These are phyloP conservation scores for Rotaria macrura DNA, from an alignment of 2,888 invertebrate genomes.

Conservation along the genomic window DNA sequence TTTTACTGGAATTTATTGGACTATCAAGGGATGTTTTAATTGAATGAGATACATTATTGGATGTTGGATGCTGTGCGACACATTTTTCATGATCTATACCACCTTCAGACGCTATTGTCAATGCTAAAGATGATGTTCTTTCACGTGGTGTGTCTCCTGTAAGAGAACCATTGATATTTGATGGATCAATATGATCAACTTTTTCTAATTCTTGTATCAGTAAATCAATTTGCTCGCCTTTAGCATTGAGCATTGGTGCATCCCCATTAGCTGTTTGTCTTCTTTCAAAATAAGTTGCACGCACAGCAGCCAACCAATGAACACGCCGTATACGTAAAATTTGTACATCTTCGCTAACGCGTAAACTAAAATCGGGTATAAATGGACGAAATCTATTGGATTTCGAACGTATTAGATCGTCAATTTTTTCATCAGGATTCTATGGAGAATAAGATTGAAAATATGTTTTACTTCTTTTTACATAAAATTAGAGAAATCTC, in stretches of 20 bases:
- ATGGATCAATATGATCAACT: neutral
- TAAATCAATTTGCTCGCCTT: neutral
- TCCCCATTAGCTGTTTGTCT: neutral
- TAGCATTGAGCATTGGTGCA: neutral
- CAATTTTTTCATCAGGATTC: neutral
- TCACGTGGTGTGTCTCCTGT: neutral
- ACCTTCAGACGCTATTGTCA: neutral
- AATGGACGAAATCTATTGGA: constrained; percentile 6
- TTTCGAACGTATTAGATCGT: constrained; percentile 10
- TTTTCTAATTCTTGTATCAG: constrained; percentile 16
- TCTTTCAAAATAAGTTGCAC: constrained; percentile 12
- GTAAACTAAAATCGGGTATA: constrained; percentile 32
- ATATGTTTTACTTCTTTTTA: neutral
- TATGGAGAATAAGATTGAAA: neutral
- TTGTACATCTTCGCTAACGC: constrained; percentile 25
- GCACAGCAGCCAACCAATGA: constrained; percentile 19
- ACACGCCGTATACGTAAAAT: constrained; percentile 19
- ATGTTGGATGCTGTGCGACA: neutral
- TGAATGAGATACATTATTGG: neutral
- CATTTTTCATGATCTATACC: neutral
- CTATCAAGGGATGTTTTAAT: neutral
- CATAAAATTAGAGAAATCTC: no score
- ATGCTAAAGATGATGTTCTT: neutral
- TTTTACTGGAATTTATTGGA: neutral
- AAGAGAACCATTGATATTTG: neutral